Base-by-base conservation (phyloP, 2,113 vertebrate species). In the Colius striatus region DNA sequence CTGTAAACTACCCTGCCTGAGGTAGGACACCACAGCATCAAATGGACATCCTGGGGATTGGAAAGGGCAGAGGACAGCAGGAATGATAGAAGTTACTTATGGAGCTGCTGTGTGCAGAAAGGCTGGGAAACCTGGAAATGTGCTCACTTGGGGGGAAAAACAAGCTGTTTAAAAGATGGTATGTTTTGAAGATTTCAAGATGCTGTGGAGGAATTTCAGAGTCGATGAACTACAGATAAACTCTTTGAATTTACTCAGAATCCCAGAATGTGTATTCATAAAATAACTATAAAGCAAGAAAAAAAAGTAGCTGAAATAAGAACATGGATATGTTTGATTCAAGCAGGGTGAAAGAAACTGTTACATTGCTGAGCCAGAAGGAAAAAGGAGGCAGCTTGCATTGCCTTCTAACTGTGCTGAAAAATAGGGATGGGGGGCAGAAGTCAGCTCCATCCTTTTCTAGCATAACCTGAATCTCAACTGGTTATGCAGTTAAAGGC, bases 1-100 rank as follows among this genome's bases (percentile, higher is more conserved):
- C 68, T 48, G 48, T 9, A 4, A 32, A 4, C 45, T 82, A 26
- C 26, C 36, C 45, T 78, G 79, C 58, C 74, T 1, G 5, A 82
- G 78, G 81, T 81, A 77, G 89, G 80, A 68, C 67, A 48, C 16
- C 6, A 3, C 38, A 36, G 51, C 50, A 76, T 20, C 32, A 19
- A 58, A 61, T 4, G 76, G 58, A 41, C 63, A 58, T 86, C 86
- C 65, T 78, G 60, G 80, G 91, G 75, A 51, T 12, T 95, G 63
- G 61, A 82, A 48, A 86, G 79, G 82, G 72, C 91, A 95, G 89
- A 86, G 84, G 50, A 79, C 65, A 82, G 47, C n/a, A 41, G 74
- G 43, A 71, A 9, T 6, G 73, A 55, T 4, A 60, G 36, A 20
- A 80, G 21, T 11, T 11, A 34, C n/a, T 80, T 27, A 25, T 9